Evolutionary conservation across 64 coral and sea anemone genomes (phyloP), one percentile per base, ranked within the genome.

Genomic region (Anthopleura sola): DNA sequence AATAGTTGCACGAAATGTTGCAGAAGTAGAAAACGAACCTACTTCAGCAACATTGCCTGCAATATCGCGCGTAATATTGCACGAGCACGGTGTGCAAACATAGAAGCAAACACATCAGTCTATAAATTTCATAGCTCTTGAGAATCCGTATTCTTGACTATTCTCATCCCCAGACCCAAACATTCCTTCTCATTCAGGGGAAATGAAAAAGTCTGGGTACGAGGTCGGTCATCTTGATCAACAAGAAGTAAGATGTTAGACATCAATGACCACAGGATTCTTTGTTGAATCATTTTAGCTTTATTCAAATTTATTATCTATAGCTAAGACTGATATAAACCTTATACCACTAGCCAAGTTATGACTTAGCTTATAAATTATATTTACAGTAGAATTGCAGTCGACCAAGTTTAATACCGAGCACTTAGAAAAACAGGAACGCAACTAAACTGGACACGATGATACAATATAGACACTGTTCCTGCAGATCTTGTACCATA

Each of bases 321-420:
- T 71, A 32, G 12, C 29, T 71, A 71, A 34, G 66, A 71, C 29
- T 34, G 15, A 71, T 71, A 71, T 71, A 71, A 71, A 71, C 29
- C 66, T 71, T 71, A 71, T 71, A 71, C 66, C 29, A 71, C 29
- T 71, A 71, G 28, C 66, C 66, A 71, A 71, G 66, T 32, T 2
- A 71, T 71, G 14, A 71, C 66, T 34, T 34, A 32, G 66, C n/a
- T 71, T 34, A 71, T 71, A 71, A 71, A 71, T 71, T 71, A 71
- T 71, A 71, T 71, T 15, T 71, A 71, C 66, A 71, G 11, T 32
- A 71, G 66, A 34, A 17, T 71, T 71, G 10, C 66, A 71, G 31
- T 71, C 11, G 66, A 11, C 66, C n/a, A 71, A 31, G 29, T 71
- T 71, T 34, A 71, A 71, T 32, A 34, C 66, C 66, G 66, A 71